These are phyloP conservation scores for Eidolon dupreanum DNA, from an alignment of 2,797 vertebrate species.

Conservation along the genomic window DNA sequence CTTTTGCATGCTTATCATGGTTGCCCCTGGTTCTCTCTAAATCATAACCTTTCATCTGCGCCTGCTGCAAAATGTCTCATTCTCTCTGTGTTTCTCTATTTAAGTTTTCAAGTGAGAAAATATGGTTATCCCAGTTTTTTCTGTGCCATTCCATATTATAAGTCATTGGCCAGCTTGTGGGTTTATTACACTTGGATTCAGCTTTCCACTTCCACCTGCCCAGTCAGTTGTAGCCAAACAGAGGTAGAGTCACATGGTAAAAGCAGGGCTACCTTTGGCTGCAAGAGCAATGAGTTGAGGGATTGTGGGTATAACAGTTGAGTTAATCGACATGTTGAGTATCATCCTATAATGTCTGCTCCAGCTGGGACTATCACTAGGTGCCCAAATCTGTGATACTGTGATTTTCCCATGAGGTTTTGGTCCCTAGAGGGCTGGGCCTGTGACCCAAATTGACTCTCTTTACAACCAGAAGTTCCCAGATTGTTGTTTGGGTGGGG, in stretches of 20 bases:
- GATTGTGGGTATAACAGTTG: neutral
- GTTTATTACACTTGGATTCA: neutral
- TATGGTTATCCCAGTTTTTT: neutral
- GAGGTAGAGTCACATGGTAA: neutral
- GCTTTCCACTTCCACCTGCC: neutral
- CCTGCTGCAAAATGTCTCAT: neutral
- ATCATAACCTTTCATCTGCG: neutral
- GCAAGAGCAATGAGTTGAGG: neutral
- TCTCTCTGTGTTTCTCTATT: neutral
- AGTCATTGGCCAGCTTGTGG: neutral
- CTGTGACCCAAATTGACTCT: constrained; percentile 16
- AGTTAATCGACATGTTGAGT: neutral
- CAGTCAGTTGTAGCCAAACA: neutral
- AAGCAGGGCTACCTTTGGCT: neutral
- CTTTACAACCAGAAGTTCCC: neutral
- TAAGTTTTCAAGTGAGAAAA: neutral
- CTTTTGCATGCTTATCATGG: neutral
- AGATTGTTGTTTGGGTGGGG: neutral
- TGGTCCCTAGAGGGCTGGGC: neutral
- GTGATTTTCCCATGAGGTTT: neutral
- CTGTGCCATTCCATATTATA: neutral
- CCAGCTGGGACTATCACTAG: neutral
- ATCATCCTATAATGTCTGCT: neutral
- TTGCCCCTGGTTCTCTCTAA: neutral
- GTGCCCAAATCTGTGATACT: neutral